These are phyloP conservation scores for Alauda arvensis DNA, from an alignment of 2,797 vertebrate genomes.

Conservation along the genomic window DNA sequence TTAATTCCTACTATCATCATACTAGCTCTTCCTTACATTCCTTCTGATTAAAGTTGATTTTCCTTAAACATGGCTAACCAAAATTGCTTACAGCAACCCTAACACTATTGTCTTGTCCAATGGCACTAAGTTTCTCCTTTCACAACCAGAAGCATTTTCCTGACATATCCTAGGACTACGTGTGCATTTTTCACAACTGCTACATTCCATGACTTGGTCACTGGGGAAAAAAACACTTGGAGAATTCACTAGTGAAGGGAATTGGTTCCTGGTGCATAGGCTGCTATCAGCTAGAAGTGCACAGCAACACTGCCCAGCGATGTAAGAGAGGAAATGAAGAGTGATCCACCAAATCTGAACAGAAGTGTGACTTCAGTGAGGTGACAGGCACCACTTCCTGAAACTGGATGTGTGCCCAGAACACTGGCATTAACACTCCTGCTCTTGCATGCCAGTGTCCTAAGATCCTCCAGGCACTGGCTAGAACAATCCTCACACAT, in stretches of 20 bases:
- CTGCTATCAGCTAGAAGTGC: not conserved
- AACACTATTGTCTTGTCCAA: not conserved
- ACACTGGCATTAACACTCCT: not conserved
- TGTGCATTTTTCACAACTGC: not conserved
- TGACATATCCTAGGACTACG: not conserved
- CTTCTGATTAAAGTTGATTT: not conserved
- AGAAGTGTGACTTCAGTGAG: not conserved
- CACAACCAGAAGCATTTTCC: not conserved
- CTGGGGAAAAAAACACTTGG: not conserved
- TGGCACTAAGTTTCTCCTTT: not conserved
- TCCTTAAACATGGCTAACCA: not conserved
- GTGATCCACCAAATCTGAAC: not conserved
- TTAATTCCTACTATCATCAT: not conserved
- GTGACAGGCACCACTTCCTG: not conserved
- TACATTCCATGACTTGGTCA: not conserved
- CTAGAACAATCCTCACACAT: not conserved
- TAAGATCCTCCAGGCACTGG: not conserved
- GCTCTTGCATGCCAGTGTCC: not conserved
- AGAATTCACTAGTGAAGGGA: not conserved
- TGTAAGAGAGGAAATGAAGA: not conserved
- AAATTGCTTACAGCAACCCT: not conserved
- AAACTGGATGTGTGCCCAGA: not conserved
- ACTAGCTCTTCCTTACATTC: not conserved
- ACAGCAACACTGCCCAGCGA: not conserved
- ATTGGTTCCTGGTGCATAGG: fast-evolving